Percentiles rank a stretch among this genome's conserved stretches.
phyloP scores from a whole-genome alignment of 2,113 vertebrate genomes.

The Dromaius novaehollandiae region DNA sequence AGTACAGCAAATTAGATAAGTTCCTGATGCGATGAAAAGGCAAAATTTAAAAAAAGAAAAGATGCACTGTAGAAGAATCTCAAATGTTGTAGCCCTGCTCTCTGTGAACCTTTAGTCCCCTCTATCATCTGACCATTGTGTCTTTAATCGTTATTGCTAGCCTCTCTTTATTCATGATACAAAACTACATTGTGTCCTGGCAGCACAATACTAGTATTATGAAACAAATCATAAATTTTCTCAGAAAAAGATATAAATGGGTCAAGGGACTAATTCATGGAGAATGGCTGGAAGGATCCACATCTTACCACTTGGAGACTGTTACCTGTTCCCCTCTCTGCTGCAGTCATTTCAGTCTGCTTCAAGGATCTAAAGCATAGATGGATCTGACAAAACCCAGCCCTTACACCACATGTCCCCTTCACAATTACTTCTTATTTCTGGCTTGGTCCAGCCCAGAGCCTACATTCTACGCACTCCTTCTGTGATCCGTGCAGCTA shows the following conservation, averaged over 20 bases:
- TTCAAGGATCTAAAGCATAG: not conserved
- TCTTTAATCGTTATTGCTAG: not conserved
- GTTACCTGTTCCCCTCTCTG: not conserved
- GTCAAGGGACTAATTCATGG: not conserved
- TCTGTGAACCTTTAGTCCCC: not conserved
- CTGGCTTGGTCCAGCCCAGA: not conserved
- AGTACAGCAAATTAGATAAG: not conserved
- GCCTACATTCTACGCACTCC: not conserved
- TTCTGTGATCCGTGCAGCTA: no score
- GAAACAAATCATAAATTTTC: not conserved
- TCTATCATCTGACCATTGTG: not conserved
- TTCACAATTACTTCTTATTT: not conserved
- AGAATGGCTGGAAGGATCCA: not conserved
- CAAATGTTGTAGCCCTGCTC: not conserved
- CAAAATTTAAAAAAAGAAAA: not conserved
- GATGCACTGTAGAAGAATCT: not conserved
- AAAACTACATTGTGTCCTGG: not conserved
- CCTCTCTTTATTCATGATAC: not conserved
- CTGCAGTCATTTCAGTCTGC: not conserved
- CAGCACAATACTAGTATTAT: not conserved
- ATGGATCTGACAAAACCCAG: not conserved
- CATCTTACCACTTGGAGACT: not conserved
- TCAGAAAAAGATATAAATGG: not conserved
- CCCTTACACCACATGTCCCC: not conserved
- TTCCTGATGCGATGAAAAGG: not conserved